phyloP scores from a whole-genome alignment of 2,888 invertebrate species.

The Hypomecis atomaria region DNA sequence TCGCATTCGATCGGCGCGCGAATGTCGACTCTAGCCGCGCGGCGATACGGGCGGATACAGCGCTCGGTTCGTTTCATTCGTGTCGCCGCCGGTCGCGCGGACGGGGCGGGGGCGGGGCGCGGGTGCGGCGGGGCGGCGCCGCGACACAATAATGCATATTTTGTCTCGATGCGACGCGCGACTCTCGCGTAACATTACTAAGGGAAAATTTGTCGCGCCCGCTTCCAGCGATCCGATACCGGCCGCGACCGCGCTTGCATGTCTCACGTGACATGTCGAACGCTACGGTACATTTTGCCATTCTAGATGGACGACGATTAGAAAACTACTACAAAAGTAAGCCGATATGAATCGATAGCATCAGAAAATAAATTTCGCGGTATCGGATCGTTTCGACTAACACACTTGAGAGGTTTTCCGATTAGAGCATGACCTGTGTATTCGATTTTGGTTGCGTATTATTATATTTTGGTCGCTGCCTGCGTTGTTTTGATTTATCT shows the following conservation, averaged over 20 bases:
- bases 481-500: slow-evolving; percentile 12
- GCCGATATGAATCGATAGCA: not conserved
- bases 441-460: slow-evolving; percentile 45
- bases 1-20: not conserved
- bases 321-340: not conserved
- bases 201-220: slow-evolving; percentile 79
- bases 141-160: slow-evolving; percentile 77
- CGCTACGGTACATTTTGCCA: not conserved
- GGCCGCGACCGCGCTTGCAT: slow-evolving; percentile 28
- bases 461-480: slow-evolving; percentile 32
- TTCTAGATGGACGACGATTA: not conserved
- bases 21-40: not conserved
- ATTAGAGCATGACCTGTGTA: slow-evolving; percentile 64
- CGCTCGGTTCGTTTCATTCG: too few relatives aligned
- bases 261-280: slow-evolving; percentile 1
- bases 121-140: slow-evolving; percentile 38
- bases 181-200: slow-evolving; percentile 74
- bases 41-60: too few relatives aligned
- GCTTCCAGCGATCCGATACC: slow-evolving; percentile 64
- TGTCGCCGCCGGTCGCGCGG: slow-evolving; percentile 2
- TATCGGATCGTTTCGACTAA: slow-evolving; percentile 57
- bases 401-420: slow-evolving; percentile 58
- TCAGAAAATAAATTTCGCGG: slow-evolving; percentile 36
- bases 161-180: slow-evolving; percentile 65
- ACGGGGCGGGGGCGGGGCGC: slow-evolving; percentile 9